These are phyloP conservation scores for Dynastes grantii DNA, from an alignment of 2,888 invertebrate species.

Conservation along the genomic window DNA sequence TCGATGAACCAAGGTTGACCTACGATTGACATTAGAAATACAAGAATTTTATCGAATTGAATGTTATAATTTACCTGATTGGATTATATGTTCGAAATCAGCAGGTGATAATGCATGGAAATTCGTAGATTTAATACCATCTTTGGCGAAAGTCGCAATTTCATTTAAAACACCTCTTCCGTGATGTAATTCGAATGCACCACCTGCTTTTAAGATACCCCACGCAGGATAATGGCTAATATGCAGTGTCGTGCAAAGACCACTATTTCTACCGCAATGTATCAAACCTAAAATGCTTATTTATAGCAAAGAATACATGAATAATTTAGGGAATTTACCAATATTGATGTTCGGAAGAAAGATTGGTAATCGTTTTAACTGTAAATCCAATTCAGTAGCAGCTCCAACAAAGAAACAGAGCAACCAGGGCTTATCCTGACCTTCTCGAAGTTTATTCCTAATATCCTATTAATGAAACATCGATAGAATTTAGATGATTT, in stretches of 20 bases:
- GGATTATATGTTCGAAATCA: slow-evolving; percentile 75
- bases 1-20: slow-evolving; percentile 78
- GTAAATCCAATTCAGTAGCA: slow-evolving; percentile 72
- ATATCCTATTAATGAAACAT: slow-evolving; percentile 60
- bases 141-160: slow-evolving; percentile 77
- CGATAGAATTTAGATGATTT: not conserved
- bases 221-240: slow-evolving; percentile 78
- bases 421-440: slow-evolving; percentile 71
- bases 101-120: slow-evolving; percentile 77
- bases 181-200: slow-evolving; percentile 83
- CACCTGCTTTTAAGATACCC: slow-evolving; percentile 82
- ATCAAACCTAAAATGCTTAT: slow-evolving; percentile 73
- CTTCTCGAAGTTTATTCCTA: slow-evolving; percentile 63
- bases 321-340: slow-evolving; percentile 64
- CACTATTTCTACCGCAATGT: slow-evolving; percentile 75
- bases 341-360: slow-evolving; percentile 73
- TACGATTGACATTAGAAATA: slow-evolving; percentile 51
- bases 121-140: slow-evolving; percentile 74
- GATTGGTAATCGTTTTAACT: slow-evolving; percentile 77
- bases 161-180: slow-evolving; percentile 76
- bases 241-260: slow-evolving; percentile 76
- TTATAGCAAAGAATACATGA: not conserved
- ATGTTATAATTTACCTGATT: slow-evolving; percentile 67
- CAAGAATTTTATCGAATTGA: not conserved
- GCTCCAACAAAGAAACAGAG: slow-evolving; percentile 74